Conservation (phyloP, 2,113 vertebrate genomes). For the Cairina moschata region DNA sequence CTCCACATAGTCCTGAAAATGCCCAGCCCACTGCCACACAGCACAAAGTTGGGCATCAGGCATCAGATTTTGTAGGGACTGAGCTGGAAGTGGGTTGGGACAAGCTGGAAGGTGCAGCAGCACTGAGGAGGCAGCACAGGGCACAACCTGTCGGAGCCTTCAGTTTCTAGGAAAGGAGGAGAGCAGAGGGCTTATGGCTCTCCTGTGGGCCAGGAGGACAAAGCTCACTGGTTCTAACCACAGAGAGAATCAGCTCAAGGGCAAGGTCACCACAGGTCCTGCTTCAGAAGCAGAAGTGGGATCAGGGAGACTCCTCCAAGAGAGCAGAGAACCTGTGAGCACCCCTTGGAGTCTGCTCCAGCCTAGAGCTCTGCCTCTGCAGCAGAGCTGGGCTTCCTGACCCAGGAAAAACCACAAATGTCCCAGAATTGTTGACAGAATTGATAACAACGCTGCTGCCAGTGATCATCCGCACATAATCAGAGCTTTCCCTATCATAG, state of each 20-base stretch:
- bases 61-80: neutral
- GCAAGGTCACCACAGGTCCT: neutral
- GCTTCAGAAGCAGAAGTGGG: neutral
- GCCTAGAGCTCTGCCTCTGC: neutral
- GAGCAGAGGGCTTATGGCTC: neutral
- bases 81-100: neutral
- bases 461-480: neutral
- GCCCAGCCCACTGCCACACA: neutral
- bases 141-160: neutral
- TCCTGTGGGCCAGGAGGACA: neutral
- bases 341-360: neutral
- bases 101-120: neutral
- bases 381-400: neutral
- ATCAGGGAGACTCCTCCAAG: neutral
- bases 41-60: neutral
- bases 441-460: neutral
- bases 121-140: neutral
- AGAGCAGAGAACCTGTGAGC: neutral
- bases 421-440: neutral
- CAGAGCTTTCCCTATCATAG: neutral
- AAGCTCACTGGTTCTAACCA: neutral
- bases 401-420: neutral
- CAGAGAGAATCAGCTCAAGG: neutral
- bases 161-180: neutral
- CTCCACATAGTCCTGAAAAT: neutral